Conservation (phyloP, 1,140 invertebrate genomes). For the Goniozus legneri region DNA sequence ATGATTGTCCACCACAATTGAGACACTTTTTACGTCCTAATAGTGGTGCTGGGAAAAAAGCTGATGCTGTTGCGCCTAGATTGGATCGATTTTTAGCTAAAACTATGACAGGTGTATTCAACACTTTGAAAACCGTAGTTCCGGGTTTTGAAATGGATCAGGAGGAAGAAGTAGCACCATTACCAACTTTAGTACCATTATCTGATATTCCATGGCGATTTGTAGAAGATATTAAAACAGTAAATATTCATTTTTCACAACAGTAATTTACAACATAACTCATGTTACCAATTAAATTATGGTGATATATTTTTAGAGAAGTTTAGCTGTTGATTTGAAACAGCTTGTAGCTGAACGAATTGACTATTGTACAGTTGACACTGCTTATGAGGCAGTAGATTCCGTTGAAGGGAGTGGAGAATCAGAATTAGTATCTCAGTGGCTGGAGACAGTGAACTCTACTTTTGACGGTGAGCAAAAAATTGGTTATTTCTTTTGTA, state of each 20-base stretch:
- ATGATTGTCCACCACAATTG: constrained; percentile 37
- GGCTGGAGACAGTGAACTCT: constrained; percentile 41
- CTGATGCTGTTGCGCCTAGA: constrained; percentile 40
- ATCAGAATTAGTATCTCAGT: constrained; percentile 36
- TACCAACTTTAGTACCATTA: constrained; percentile 45
- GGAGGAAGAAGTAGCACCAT: constrained; percentile 36
- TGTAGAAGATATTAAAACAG: constrained; percentile 42
- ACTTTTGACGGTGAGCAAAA: constrained; percentile 37
- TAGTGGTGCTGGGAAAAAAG: constrained; percentile 40
- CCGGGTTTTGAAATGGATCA: constrained; percentile 47
- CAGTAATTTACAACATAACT: background rate
- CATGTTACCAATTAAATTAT: background rate
- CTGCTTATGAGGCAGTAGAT: constrained; percentile 48
- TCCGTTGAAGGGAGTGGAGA: constrained; percentile 37
- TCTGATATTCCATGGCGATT: constrained; percentile 49
- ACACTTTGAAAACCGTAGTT: constrained; percentile 45
- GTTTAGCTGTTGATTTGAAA: constrained; percentile 31
- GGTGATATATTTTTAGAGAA: constrained; percentile 23
- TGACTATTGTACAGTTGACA: constrained; percentile 44
- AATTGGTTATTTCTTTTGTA: background rate
- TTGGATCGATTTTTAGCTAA: constrained; percentile 46
- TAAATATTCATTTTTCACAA: constrained; percentile 15
- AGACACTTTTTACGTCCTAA: constrained; percentile 45
- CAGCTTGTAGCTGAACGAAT: constrained; percentile 39
- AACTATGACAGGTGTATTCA: constrained; percentile 46